Evolutionary conservation across 2,888 invertebrate genomes (phyloP).

Genomic region (Napeogenes inachia): DNA sequence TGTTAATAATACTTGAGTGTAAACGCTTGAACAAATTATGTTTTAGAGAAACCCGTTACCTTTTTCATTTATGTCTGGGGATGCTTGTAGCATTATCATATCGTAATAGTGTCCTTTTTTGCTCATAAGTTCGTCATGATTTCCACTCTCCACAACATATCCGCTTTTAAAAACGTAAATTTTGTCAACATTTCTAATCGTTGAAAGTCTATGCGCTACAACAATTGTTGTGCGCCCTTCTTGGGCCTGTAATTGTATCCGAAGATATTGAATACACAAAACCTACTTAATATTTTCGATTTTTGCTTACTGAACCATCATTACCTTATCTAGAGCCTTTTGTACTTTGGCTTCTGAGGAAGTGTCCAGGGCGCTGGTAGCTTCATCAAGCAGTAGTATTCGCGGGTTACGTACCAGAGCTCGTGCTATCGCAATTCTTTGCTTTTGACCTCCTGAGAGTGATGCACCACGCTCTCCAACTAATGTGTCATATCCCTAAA

Average conservation of each 20-base stretch:
- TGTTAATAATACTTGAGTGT: no score
- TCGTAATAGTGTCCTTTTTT: conserved; percentile 82
- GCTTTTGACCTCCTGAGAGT: conserved; percentile 92
- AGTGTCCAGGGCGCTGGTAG: conserved; percentile 92
- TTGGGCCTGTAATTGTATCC: conserved; percentile 72
- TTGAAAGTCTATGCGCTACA: conserved; percentile 86
- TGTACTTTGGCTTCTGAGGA: conserved; percentile 92
- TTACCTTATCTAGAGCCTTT: conserved; percentile 83
- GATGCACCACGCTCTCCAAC: conserved; percentile 91
- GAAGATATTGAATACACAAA: neutral
- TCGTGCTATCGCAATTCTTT: conserved; percentile 92
- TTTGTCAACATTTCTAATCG: conserved; percentile 83
- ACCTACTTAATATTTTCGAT: neutral
- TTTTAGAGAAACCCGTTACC: conserved; percentile 21
- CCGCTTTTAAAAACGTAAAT: conserved; percentile 85
- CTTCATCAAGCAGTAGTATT: conserved; percentile 89
- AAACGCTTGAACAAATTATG: neutral
- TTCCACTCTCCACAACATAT: conserved; percentile 82
- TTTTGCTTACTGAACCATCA: neutral
- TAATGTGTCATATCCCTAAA: conserved; percentile 85
- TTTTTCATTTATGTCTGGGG: conserved; percentile 47
- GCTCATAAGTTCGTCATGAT: conserved; percentile 82
- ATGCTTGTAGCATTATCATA: conserved; percentile 82
- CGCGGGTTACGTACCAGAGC: conserved; percentile 88
- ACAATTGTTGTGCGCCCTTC: conserved; percentile 87